These are phyloP conservation scores for Uria aalge DNA, from an alignment of 2,113 vertebrate genomes.

Conservation along the genomic window DNA sequence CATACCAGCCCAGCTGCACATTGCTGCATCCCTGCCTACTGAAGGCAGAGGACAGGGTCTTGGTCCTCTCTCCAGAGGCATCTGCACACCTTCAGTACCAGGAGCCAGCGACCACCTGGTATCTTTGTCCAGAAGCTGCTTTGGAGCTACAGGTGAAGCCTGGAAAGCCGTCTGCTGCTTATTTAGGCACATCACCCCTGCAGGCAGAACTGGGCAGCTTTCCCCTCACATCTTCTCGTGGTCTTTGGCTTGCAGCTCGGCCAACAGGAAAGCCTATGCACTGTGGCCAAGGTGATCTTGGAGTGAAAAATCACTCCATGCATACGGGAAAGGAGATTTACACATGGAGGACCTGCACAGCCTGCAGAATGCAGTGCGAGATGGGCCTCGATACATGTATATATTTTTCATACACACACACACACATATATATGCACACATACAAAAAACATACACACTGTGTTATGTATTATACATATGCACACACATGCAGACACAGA, in stretches of 20 bases:
- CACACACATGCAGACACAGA: background rate
- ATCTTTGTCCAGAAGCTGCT: background rate
- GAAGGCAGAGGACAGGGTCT: background rate
- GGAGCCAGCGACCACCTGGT: background rate
- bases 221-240: rapidly evolving
- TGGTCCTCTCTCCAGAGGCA: background rate
- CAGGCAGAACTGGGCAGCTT: background rate
- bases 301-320: background rate
- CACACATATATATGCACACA: background rate
- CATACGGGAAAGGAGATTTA: background rate
- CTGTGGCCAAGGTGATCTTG: background rate
- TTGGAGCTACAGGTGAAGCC: background rate
- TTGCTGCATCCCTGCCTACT: background rate
- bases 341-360: background rate
- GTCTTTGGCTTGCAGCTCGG: background rate
- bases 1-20: background rate
- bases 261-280: rapidly evolving
- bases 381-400: rapidly evolving
- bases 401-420: background rate
- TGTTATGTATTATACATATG: background rate
- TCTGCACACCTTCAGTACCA: background rate
- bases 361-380: background rate
- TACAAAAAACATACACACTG: background rate
- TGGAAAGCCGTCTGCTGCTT: background rate
- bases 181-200: background rate